Base-by-base conservation (phyloP, 2,888 invertebrate species). In the Drosophila anomelani region DNA sequence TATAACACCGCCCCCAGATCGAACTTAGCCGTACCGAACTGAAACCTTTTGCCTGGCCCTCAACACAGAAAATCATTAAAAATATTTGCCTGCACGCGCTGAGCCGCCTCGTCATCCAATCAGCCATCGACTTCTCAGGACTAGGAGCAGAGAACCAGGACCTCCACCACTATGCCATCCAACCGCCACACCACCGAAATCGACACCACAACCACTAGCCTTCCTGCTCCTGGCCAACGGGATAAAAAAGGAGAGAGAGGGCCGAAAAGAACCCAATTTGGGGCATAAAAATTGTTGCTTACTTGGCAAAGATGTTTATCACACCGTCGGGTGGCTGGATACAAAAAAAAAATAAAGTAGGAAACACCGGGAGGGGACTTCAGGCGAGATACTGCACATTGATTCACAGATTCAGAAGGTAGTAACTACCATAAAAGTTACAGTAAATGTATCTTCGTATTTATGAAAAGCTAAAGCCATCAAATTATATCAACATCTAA, bases 291-390 rank as follows among this genome's bases (percentile, higher is more conserved):
- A 90, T 85, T 90, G 89, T 90, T 92, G 91, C 88, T 88, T 91
- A 90, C 90, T 88, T 85, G 87, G 91, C 91, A 90, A 84, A 90
- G 91, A 91, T 91, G 85, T 81, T 89, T 90, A 90, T 90, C 91
- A 80, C 80, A 70, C 72, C 58, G 79, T 71, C 68, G 80, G 88
- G 76, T 83, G 74, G 73, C 60, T 49, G 56, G 57, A 61, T 64
- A 62, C 64, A 47, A 61, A 54, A 54, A 61, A 47, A 47, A 47
- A 29, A 47, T 87, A 76, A 75, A 44, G 47, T 51, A 54, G 57
- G 47, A 62, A 68, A 47, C 58, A 29, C 57, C 59, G 36, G 57
- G 32, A 44, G n/a, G 26, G 51, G 57, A 47, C 54, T 49, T 20
- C 2, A 38, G 36, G 20, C 20, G 7, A 36, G 64, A 43, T 20